These are phyloP conservation scores for Hydropsyche betteni DNA, from an alignment of 2,888 invertebrate genomes.

Conservation along the genomic window DNA sequence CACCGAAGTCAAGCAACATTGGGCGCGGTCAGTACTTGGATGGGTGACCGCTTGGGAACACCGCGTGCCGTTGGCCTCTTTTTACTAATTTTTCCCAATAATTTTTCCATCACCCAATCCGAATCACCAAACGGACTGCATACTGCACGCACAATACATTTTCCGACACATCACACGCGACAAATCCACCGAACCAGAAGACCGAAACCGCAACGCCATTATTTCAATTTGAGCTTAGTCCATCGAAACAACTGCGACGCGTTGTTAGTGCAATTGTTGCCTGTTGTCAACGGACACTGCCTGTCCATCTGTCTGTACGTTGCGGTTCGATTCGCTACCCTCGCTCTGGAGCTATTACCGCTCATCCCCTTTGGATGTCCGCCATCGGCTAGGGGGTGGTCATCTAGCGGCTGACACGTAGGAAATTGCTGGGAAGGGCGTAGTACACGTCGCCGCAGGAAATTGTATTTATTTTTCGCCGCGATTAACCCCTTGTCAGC, in stretches of 20 bases:
- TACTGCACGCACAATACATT: too few relatives aligned
- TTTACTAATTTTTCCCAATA: not conserved
- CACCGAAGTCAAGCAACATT: constrained; percentile 64
- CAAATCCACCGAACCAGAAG: too few relatives aligned
- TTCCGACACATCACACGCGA: too few relatives aligned
- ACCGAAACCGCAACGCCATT: not conserved
- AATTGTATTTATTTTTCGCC: constrained; percentile 32
- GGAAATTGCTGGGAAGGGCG: constrained; percentile 46
- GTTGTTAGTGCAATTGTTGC: constrained; percentile 23
- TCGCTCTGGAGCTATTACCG: not conserved
- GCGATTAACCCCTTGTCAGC: constrained; percentile 32
- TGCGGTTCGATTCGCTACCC: constrained; percentile 7
- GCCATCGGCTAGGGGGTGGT: not conserved
- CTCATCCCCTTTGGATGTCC: not conserved
- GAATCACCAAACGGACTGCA: too few relatives aligned
- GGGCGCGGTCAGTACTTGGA: constrained; percentile 61
- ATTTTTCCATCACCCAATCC: not conserved
- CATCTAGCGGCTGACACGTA: constrained; percentile 45
- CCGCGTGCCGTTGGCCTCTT: constrained; percentile 38
- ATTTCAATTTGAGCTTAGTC: not conserved
- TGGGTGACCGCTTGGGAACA: constrained; percentile 56
- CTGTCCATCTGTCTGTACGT: not conserved
- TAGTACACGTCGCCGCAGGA: constrained; percentile 10
- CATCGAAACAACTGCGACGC: not conserved
- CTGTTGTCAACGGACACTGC: not conserved